These are phyloP conservation scores for Campylomormyrus tamandua DNA, from an alignment of 2,113 vertebrate species.

Conservation along the genomic window DNA sequence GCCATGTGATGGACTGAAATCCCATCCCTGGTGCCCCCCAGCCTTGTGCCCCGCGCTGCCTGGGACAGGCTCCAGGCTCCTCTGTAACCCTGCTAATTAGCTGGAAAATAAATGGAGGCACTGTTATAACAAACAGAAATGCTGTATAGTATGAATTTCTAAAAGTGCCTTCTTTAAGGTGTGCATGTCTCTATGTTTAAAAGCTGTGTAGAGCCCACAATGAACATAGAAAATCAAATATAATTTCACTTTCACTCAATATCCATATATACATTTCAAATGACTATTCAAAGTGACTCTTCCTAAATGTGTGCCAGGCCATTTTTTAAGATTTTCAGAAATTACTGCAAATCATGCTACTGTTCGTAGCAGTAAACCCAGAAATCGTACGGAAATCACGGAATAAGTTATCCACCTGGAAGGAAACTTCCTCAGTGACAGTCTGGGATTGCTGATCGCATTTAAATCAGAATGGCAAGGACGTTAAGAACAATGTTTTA, in stretches of 20 bases:
- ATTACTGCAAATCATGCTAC: neutral
- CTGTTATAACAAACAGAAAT: neutral
- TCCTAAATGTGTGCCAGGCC: neutral
- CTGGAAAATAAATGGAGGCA: neutral
- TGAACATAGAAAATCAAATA: neutral
- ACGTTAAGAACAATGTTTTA: slow-evolving; percentile 54
- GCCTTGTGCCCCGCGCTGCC: neutral
- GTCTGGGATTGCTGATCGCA: neutral
- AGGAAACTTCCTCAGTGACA: neutral
- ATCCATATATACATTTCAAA: neutral
- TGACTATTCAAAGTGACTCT: neutral
- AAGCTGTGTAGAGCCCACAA: neutral
- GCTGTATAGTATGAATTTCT: neutral
- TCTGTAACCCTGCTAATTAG: neutral
- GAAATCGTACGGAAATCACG: neutral
- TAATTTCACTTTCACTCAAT: neutral
- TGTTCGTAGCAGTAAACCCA: neutral
- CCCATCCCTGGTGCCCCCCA: neutral
- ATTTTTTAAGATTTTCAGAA: neutral
- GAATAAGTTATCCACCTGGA: neutral
- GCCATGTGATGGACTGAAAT: neutral
- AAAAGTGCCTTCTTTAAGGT: neutral
- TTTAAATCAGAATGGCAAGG: slow-evolving; percentile 20
- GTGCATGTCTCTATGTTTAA: neutral
- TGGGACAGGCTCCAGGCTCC: neutral